A percentile compares a stretch with the other conserved stretches of the same genome.
These are phyloP conservation scores for Lytechinus variegatus DNA, from an alignment of 35 echinoderm and acorn worm species.

Conservation along the genomic window DNA sequence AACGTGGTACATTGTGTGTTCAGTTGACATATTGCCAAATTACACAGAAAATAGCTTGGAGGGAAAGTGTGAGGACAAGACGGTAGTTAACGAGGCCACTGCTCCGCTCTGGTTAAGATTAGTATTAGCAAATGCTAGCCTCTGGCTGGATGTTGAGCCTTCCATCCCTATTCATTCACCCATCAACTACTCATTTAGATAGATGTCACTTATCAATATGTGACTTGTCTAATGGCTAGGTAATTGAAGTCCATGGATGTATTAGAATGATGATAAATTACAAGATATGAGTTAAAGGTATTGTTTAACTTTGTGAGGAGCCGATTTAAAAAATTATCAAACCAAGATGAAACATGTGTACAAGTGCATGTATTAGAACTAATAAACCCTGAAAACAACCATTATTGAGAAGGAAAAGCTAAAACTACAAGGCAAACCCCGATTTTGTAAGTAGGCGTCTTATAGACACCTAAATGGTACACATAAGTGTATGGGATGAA, in stretches of 20 bases:
- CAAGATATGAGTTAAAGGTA: neutral
- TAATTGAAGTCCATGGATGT: neutral
- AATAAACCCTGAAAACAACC: too few relatives aligned
- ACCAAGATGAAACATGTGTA: too few relatives aligned
- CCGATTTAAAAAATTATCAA: too few relatives aligned
- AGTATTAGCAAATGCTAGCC: slow-evolving; percentile 17
- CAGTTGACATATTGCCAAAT: slow-evolving; percentile 49
- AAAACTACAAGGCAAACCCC: too few relatives aligned
- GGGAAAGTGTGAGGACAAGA: neutral
- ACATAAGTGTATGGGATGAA: too few relatives aligned
- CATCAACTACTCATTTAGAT: neutral
- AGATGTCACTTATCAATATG: neutral
- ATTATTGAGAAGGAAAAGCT: too few relatives aligned
- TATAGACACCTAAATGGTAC: too few relatives aligned
- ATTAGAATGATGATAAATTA: neutral
- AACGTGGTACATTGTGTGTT: slow-evolving; percentile 5
- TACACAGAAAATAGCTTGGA: slow-evolving; percentile 44
- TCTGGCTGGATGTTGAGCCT: neutral
- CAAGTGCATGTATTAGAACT: too few relatives aligned
- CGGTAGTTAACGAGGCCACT: neutral
- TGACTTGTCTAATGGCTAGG: neutral
- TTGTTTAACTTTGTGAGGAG: too few relatives aligned
- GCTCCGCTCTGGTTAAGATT: neutral
- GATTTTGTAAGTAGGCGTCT: too few relatives aligned
- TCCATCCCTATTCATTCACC: neutral